phyloP scores from a whole-genome alignment of 1,140 invertebrate species.

The Drosophila repleta region DNA sequence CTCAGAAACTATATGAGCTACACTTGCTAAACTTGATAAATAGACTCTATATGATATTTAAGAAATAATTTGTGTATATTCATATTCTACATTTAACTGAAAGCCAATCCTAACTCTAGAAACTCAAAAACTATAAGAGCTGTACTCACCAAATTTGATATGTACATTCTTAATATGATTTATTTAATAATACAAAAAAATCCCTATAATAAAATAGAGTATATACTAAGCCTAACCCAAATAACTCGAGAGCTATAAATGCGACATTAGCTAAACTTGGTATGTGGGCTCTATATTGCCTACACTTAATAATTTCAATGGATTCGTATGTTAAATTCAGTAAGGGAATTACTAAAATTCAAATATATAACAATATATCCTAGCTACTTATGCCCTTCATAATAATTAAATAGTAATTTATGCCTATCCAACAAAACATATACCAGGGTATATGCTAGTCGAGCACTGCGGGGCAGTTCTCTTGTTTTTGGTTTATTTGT shows the following conservation, averaged over 20 bases:
- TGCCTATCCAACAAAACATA: no score
- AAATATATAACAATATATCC: no score
- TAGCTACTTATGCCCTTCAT: no score
- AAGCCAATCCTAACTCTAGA: background rate
- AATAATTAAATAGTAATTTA: no score
- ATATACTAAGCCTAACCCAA: background rate
- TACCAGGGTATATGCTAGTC: no score
- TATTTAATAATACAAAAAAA: no score
- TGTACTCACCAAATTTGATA: background rate
- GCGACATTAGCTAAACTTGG: background rate
- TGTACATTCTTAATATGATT: background rate
- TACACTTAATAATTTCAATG: no score
- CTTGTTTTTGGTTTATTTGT: conserved; percentile 47
- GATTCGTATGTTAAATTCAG: no score
- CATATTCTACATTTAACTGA: no score
- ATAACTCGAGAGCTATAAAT: background rate
- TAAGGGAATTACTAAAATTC: no score
- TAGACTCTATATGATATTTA: background rate
- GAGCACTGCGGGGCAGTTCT: background rate
- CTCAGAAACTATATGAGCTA: background rate
- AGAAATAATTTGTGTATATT: no score
- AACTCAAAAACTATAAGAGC: background rate
- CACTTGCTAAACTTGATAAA: background rate
- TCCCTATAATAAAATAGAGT: background rate
- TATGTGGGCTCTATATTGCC: no score